Evolutionary conservation across 2,888 invertebrate genomes (phyloP).

Genomic region (Aspidiotus destructor): DNA sequence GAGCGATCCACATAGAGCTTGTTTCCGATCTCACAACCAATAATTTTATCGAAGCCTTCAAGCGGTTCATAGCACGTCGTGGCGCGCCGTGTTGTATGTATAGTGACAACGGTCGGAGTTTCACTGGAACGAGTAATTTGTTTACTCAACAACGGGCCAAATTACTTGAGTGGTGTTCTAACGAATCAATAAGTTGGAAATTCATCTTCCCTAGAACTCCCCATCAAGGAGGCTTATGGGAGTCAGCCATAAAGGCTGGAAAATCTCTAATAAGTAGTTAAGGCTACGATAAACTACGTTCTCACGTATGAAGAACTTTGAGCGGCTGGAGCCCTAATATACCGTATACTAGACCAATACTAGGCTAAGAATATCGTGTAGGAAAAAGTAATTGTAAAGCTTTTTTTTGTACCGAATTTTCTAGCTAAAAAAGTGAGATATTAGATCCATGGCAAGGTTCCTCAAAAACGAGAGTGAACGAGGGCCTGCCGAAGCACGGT

Average conservation of each 20-base stretch:
- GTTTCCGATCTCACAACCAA: slow-evolving; percentile 36
- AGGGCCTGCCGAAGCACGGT: too few species aligned
- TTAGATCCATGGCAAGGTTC: too few species aligned
- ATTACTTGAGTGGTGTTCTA: not conserved
- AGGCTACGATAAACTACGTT: slow-evolving; percentile 34
- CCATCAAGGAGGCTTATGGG: slow-evolving; percentile 40
- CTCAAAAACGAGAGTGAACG: too few species aligned
- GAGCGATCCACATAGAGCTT: slow-evolving; percentile 38
- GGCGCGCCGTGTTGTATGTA: slow-evolving; percentile 34
- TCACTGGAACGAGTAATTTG: slow-evolving; percentile 17
- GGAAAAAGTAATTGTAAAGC: too few species aligned
- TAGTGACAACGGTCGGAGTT: slow-evolving; percentile 19
- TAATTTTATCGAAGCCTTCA: slow-evolving; percentile 37
- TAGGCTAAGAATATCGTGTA: too few species aligned
- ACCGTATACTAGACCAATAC: too few species aligned
- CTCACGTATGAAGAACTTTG: slow-evolving; percentile 39
- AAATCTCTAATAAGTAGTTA: slow-evolving; percentile 38
- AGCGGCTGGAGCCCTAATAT: slow-evolving; percentile 37
- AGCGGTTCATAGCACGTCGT: slow-evolving; percentile 37
- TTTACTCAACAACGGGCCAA: not conserved
- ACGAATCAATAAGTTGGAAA: slow-evolving; percentile 37
- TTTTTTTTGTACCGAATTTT: too few species aligned
- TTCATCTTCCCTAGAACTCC: slow-evolving; percentile 39
- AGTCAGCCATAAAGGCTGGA: slow-evolving; percentile 39
- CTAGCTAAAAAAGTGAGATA: too few species aligned